Base-by-base conservation (phyloP, 1,140 invertebrate genomes). In the Liolophura sinensis region DNA sequence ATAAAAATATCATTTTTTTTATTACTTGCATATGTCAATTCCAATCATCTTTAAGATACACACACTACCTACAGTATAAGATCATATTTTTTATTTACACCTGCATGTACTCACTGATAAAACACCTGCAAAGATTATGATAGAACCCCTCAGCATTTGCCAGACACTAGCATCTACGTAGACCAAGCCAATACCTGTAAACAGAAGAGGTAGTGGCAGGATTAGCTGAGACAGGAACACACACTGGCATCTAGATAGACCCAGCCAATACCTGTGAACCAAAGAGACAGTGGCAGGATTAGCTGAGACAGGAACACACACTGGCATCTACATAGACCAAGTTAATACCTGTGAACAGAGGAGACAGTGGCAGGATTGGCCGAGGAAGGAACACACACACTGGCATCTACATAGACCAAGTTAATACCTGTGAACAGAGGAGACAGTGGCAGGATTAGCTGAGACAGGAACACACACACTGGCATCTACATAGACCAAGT, bases 121-220 rank as follows among this genome's bases (percentile, higher is more conserved):
- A 64, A 82, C 78, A 9, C 80, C 80, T 56, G 79, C 77, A 75
- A 82, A 82, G 56, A 82, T 79, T 25, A 82, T 82, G 58, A 82
- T 81, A 15, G 79, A 80, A 14, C 80, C 80, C 60, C 80, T 27
- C 18, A 82, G 71, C 80, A 82, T 82, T 69, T 82, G 80, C 80
- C 80, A 82, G 1, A 82, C 79, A n/a, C 78, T 81, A 12, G 78
- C 80, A 77, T 82, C 78, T 14, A 82, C 76, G 73, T 81, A 80
- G 40, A 82, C 64, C 20, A 82, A 67, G 18, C 80, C 79, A 68
- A 82, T 82, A 49, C 80, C 80, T 80, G 67, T 9, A 70, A 49
- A 50, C 24, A 18, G 62, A 56, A 58, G n/a, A n/a, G n/a, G n/a
- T n/a, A n/a, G n/a, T n/a, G n/a, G n/a, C n/a, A n/a, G n/a, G n/a